phyloP scores from a whole-genome alignment of 2,113 vertebrate genomes.

The Scartelaos histophorus region DNA sequence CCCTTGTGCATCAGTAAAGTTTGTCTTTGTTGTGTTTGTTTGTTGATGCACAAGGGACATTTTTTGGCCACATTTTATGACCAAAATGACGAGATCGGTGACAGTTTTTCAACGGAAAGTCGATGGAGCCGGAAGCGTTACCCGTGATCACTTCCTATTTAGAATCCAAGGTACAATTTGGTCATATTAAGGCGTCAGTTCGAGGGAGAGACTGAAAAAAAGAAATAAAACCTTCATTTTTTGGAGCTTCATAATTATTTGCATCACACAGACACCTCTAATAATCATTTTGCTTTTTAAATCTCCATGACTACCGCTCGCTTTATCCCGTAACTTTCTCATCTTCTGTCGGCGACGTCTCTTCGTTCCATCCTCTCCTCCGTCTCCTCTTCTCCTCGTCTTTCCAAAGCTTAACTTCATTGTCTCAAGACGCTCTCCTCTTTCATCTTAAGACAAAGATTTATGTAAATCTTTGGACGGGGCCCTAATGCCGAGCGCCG shows the following conservation, averaged over 20 bases:
- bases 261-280: conserved; percentile 32
- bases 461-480: conserved; percentile 84
- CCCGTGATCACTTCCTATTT: too few relatives aligned
- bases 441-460: conserved; percentile 87
- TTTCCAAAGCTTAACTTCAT: conserved; percentile 83
- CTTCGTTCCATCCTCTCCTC: conserved; percentile 37
- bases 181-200: too few relatives aligned
- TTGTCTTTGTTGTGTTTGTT: too few relatives aligned
- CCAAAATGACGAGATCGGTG: too few relatives aligned
- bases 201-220: too few relatives aligned
- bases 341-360: conserved; percentile 43
- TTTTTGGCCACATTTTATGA: too few relatives aligned
- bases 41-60: too few relatives aligned
- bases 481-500: conserved; percentile 78
- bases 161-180: too few relatives aligned
- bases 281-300: conserved; percentile 51
- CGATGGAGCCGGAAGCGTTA: too few relatives aligned
- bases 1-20: too few relatives aligned
- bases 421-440: conserved; percentile 77
- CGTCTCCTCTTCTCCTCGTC: conserved; percentile 61
- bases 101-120: too few relatives aligned
- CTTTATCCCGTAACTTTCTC: conserved; percentile 62
- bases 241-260: conserved; percentile 51
- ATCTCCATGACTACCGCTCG: conserved; percentile 68
- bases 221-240: too few relatives aligned